Conservation (phyloP, 1,140 invertebrate species). For the Platyscapa corneri region DNA sequence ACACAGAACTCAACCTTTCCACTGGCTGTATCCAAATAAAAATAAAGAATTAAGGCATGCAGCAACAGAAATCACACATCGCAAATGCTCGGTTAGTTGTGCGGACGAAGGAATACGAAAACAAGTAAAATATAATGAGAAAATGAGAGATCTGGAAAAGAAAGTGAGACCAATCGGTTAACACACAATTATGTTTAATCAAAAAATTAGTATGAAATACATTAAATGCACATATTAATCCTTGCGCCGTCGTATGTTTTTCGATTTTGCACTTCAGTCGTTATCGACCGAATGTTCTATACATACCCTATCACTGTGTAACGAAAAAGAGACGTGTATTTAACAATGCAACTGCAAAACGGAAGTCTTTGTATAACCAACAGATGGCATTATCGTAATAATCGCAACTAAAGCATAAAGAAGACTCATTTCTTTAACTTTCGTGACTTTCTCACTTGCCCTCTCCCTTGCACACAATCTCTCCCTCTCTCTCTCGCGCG, state of each 20-base stretch:
- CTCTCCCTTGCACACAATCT: no score
- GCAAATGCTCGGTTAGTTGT: not conserved
- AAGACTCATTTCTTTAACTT: no score
- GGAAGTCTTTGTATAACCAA: no score
- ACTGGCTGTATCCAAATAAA: no score
- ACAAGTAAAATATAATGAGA: not conserved
- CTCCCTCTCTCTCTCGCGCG: no score
- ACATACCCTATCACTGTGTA: no score
- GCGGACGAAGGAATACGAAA: not conserved
- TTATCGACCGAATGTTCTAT: not conserved
- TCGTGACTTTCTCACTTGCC: no score
- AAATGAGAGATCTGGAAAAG: conserved; percentile 56
- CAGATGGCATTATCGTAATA: not conserved
- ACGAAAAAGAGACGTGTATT: no score
- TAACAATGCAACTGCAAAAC: no score
- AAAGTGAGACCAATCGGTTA: conserved; percentile 64
- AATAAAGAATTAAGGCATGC: no score
- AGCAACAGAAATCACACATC: not conserved
- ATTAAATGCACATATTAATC: conserved; percentile 75
- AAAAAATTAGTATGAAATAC: conserved; percentile 76
- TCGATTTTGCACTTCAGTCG: not conserved
- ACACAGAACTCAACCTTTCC: no score
- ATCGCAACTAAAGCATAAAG: not conserved
- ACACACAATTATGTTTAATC: conserved; percentile 75
- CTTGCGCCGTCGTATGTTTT: conserved; percentile 56